Conservation (phyloP, 2,888 invertebrate genomes). For the Lamellibrachia satsuma region DNA sequence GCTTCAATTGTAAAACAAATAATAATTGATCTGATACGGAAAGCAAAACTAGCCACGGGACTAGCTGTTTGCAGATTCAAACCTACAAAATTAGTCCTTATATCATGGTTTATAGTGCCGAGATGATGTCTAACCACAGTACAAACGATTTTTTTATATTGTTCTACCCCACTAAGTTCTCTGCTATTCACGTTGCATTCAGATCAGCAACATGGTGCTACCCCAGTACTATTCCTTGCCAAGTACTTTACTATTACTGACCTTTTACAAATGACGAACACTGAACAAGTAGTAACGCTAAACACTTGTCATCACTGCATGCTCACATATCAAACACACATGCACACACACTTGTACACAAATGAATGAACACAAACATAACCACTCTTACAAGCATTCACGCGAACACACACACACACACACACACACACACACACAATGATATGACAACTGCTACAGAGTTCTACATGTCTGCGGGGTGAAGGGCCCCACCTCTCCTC, state of each 20-base stretch:
- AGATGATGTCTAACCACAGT: background rate
- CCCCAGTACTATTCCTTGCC: background rate
- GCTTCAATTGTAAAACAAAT: background rate
- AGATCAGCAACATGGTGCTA: background rate
- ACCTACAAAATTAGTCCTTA: background rate
- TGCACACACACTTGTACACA: background rate
- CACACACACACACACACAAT: background rate
- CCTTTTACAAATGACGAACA: background rate
- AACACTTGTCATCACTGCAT: background rate
- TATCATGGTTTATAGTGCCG: background rate
- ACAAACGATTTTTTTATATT: background rate
- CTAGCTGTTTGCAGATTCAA: background rate
- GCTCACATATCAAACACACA: background rate
- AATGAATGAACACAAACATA: background rate
- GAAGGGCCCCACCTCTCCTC: slow-evolving; percentile 26
- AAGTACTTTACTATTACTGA: background rate
- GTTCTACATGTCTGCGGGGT: background rate
- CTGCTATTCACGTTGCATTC: background rate
- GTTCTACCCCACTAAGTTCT: background rate
- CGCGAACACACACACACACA: background rate
- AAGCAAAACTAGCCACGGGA: background rate
- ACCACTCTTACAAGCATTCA: background rate
- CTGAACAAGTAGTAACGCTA: background rate
- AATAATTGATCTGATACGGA: background rate
- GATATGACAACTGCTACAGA: background rate